Evolutionary conservation across 2,113 vertebrate species (phyloP), one percentile per base, ranked within the genome.

Genomic region (Python bivittatus): DNA sequence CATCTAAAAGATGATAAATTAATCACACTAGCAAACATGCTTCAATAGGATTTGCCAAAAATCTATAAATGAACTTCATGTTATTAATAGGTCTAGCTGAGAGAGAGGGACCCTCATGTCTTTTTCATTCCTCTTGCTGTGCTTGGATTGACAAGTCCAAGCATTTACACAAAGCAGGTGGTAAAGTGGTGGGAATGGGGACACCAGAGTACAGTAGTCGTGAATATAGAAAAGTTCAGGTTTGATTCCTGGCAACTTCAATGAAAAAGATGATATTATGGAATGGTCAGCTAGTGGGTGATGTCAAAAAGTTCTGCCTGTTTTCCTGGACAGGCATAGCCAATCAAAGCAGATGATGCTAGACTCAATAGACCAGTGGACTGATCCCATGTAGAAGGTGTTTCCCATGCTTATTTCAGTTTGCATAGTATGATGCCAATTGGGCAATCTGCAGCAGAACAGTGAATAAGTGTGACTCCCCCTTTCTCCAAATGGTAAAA

Each of bases 1-100:
- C 97, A 98, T 93, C 99, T 99, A 96, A 84, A 97, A 98, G 86
- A 93, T 6, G 17, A 53, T 42, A 84, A 2, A 61, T 72, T 27
- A 87, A 54, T 3, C n/a, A 38, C 85, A 15, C 3, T 58, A 33
- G 12, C 44, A 38, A 72, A n/a, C 22, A 22, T 42, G 13, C 52
- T 87, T 87, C 9, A 86, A 9, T 44, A 57, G 6, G 1, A 11
- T 29, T 27, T 4, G 83, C 3, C 72, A 84, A 54, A 29, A 17
- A 25, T 84, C 23, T 84, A 20, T 27, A 25, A 84, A 57, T 33
- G 9, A 84, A 7, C 33, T 29, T 22, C 44, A 90, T 79, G 52
- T 27, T 42, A 29, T 10, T 3, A 57, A 44, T 25, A 42, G 2
- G 29, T 1, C 11, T 25, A 12, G 33, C 11, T 38, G 89, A 33